Conservation (phyloP, 1,140 invertebrate species). For the Batillaria attramentaria region DNA sequence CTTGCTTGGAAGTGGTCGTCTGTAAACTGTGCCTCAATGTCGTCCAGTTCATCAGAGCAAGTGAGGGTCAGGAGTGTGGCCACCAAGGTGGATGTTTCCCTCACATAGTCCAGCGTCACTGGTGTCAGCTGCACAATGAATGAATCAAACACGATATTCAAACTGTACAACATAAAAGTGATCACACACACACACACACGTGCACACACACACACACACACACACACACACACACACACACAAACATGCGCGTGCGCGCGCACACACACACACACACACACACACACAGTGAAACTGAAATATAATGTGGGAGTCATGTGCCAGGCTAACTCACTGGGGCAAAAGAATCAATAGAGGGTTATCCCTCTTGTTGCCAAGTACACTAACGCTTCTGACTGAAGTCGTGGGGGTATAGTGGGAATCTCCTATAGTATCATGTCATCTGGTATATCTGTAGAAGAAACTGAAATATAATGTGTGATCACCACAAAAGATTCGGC, state of each 20-base stretch:
- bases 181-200: not conserved
- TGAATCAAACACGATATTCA: not conserved
- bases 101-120: slow-evolving; percentile 65
- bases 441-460: too few species aligned
- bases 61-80: slow-evolving; percentile 67
- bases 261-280: slow-evolving; percentile 14
- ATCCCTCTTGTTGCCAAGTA: too few species aligned
- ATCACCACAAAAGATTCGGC: too few species aligned
- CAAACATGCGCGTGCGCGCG: too few species aligned
- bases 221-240: not conserved
- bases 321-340: too few species aligned
- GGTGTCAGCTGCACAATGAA: slow-evolving; percentile 55
- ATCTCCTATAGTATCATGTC: too few species aligned
- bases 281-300: not conserved
- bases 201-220: not conserved
- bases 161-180: not conserved
- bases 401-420: too few species aligned
- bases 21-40: slow-evolving; percentile 57
- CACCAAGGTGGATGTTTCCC: slow-evolving; percentile 61
- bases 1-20: slow-evolving; percentile 54
- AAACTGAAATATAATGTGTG: too few species aligned
- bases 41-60: slow-evolving; percentile 66
- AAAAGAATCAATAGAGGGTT: too few species aligned
- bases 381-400: too few species aligned
- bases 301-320: too few species aligned